These are phyloP conservation scores for Perodicticus potto DNA, from an alignment of 2,797 vertebrate genomes.

Conservation along the genomic window DNA sequence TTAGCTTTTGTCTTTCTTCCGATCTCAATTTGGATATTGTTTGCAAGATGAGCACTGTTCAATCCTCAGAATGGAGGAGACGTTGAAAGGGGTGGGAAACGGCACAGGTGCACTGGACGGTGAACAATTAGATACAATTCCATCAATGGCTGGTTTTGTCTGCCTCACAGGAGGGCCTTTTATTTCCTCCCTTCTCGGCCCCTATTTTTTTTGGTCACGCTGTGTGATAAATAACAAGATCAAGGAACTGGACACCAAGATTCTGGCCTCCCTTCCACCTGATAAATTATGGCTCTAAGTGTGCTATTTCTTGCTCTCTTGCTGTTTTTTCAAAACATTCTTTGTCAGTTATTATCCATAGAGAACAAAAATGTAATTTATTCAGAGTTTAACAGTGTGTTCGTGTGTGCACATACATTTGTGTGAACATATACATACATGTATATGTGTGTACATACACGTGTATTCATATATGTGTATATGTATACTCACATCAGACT, in stretches of 20 bases:
- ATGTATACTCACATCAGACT: background rate
- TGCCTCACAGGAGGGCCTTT: conserved; percentile 69
- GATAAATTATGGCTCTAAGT: conserved; percentile 69
- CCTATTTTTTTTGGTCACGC: conserved; percentile 60
- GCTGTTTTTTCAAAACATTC: conserved; percentile 35
- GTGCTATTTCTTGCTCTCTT: conserved; percentile 56
- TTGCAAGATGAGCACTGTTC: conserved; percentile 63
- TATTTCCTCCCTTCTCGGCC: background rate
- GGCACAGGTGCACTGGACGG: conserved; percentile 68
- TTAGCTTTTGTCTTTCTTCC: conserved; percentile 75
- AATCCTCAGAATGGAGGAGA: conserved; percentile 43
- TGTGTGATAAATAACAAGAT: conserved; percentile 80
- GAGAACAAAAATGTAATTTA: conserved; percentile 18
- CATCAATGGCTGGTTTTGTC: conserved; percentile 72
- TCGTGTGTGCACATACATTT: background rate
- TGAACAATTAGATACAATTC: conserved; percentile 68
- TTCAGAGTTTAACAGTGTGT: background rate
- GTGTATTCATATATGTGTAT: background rate
- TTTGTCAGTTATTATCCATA: conserved; percentile 30
- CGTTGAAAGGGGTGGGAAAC: conserved; percentile 62
- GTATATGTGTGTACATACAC: too few species aligned
- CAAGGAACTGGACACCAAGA: conserved; percentile 62
- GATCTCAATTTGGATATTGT: conserved; percentile 71
- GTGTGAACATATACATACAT: background rate
- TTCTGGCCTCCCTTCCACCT: conserved; percentile 69